These are phyloP conservation scores for Oryzias woworae DNA, from an alignment of 2,113 vertebrate genomes.

Conservation along the genomic window DNA sequence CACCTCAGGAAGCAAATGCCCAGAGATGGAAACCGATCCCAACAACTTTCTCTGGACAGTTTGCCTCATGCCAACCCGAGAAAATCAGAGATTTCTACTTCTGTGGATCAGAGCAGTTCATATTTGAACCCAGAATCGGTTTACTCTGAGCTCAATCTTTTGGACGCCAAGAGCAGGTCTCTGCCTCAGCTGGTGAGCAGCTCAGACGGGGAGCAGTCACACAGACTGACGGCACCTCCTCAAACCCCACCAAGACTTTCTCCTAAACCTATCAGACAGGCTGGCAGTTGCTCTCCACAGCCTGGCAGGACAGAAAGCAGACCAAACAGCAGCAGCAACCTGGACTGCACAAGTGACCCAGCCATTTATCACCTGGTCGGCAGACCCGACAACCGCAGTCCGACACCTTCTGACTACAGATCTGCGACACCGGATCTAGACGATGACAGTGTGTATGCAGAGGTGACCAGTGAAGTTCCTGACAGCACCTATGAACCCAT, in stretches of 20 bases:
- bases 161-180: constrained; percentile 57
- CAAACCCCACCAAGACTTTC: constrained; percentile 52
- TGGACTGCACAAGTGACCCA: constrained; percentile 34
- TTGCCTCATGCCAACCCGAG: not conserved
- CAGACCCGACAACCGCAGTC: constrained; percentile 13
- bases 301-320: constrained; percentile 20
- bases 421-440: not conserved
- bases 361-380: constrained; percentile 67
- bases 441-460: constrained; percentile 56
- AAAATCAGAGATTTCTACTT: constrained; percentile 2
- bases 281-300: not conserved
- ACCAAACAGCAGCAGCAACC: constrained; percentile 40
- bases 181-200: constrained; percentile 47
- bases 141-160: constrained; percentile 63
- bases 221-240: constrained; percentile 33
- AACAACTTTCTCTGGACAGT: constrained; percentile 23
- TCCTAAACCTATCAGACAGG: constrained; percentile 51
- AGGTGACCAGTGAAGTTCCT: constrained; percentile 45
- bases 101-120: constrained; percentile 18
- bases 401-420: not conserved
- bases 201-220: constrained; percentile 16
- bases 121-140: constrained; percentile 5
- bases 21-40: constrained; percentile 7
- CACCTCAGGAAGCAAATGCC: constrained; percentile 60
- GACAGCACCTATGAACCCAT: constrained; percentile 69